These are phyloP conservation scores for Anisognathus igniventris DNA, from an alignment of 2,797 vertebrate species.

Conservation along the genomic window DNA sequence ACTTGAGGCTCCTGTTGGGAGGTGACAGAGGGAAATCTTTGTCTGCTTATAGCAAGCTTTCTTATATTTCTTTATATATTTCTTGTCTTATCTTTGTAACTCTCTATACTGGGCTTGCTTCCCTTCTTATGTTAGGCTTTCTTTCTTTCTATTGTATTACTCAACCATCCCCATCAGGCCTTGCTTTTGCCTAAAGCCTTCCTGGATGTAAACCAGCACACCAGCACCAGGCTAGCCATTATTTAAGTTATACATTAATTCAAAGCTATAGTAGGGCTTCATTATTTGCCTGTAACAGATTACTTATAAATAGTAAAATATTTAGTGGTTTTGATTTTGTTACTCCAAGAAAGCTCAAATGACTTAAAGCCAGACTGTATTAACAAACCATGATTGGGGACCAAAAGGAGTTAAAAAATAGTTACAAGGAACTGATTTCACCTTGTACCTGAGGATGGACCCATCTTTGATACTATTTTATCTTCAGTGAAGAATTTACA, in stretches of 20 bases:
- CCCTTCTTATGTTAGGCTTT: not conserved
- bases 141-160: not conserved
- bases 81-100: not conserved
- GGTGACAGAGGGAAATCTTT: not conserved
- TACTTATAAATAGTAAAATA: constrained; percentile 77
- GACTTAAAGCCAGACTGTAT: constrained; percentile 25
- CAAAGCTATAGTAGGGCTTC: constrained; percentile 60
- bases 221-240: constrained; percentile 8
- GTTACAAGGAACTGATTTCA: not conserved
- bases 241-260: constrained; percentile 78
- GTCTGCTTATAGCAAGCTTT: not conserved
- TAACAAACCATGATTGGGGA: constrained; percentile 37
- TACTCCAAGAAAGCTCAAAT: not conserved
- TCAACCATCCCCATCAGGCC: not conserved
- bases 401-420: not conserved
- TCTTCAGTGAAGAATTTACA: not conserved
- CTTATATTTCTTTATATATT: not conserved
- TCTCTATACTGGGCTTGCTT: not conserved
- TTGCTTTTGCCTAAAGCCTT: constrained; percentile 54
- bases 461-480: not conserved
- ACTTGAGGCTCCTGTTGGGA: not conserved
- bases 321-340: constrained; percentile 52
- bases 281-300: constrained; percentile 66
- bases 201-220: constrained; percentile 4
- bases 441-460: not conserved